A percentile compares a stretch with the other conserved stretches of the same genome.
These are phyloP conservation scores for Brachionus rotundiformis DNA, from an alignment of 1,140 invertebrate species.

Conservation along the genomic window DNA sequence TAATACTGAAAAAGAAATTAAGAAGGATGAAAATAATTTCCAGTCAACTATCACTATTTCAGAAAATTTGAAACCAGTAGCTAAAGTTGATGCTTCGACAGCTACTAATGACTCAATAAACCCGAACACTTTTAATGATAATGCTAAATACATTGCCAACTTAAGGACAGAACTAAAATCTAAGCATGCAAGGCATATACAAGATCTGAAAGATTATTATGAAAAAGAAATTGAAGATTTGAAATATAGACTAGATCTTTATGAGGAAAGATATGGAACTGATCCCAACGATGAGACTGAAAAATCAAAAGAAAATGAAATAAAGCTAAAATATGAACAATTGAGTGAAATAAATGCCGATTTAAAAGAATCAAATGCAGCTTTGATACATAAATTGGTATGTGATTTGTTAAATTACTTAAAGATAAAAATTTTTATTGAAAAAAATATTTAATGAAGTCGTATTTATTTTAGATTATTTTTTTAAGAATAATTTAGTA, in stretches of 20 bases:
- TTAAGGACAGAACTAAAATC: constrained; percentile 21
- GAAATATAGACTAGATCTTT: not conserved
- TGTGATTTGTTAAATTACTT: not conserved
- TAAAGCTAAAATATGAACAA: constrained; percentile 25
- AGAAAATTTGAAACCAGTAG: not conserved
- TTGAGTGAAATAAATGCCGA: not conserved
- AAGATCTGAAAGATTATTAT: constrained; percentile 48
- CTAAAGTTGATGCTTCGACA: constrained; percentile 26
- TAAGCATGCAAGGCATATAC: constrained; percentile 39
- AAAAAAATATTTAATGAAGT: no score
- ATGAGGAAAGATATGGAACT: not conserved
- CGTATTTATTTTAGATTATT: no score
- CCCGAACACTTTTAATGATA: not conserved
- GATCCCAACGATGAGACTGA: not conserved
- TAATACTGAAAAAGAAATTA: not conserved
- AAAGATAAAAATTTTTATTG: no score
- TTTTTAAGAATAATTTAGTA: no score
- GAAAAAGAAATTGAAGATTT: constrained; percentile 42
- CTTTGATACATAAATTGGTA: constrained; percentile 31
- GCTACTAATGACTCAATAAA: not conserved
- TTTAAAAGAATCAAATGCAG: not conserved
- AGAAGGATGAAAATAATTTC: not conserved
- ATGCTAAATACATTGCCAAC: constrained; percentile 47
- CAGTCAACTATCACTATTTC: not conserved
- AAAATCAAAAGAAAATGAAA: not conserved